Evolutionary conservation across 2,113 vertebrate genomes (phyloP), one percentile per base, ranked within the genome.

Genomic region (Dasyprocta punctata): DNA sequence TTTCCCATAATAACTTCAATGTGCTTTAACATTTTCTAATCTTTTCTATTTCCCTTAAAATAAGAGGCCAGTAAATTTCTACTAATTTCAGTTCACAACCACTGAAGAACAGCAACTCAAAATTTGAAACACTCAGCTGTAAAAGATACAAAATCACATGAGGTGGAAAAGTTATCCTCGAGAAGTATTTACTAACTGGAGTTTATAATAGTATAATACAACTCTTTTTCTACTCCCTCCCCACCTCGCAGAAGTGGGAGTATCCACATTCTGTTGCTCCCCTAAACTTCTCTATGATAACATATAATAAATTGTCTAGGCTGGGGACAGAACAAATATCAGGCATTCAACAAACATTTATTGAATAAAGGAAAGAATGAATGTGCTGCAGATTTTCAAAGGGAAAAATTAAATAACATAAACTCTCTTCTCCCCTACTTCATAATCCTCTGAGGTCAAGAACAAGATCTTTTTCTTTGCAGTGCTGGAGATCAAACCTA

Each of bases 11-110:
- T n/a, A 49, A 8, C 24, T 73, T 16, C 49, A 77, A 65, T 47
- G 13, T 16, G 14, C 28, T 85, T 88, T 82, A 36, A 49, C 13
- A 61, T 69, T 63, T 94, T 91, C 89, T 94, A n/a, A 82, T 67
- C 41, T 89, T 49, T 93, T 91, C 88, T 61, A 41, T 56, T 81
- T 94, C 49, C 58, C n/a, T 95, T 94, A 77, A 94, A 93, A 92
- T 73, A 93, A 80, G 86, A 91, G 30, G 33, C 8, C 61, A 38
- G 28, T 90, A 38, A 89, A 12, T 82, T 93, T 33, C 73, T 58
- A 88, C 28, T 90, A 83, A 84, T 61, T 94, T 94, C 78, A 81
- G 30, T 97, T 93, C 67, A 94, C 61, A 92, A 84, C 26, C 63
- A 94, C 69, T 67, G 19, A 60, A 36, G 7, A 90, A 44, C 2